These are phyloP conservation scores for Drosophila pectinifera DNA, from an alignment of 1,140 invertebrate species.

Conservation along the genomic window DNA sequence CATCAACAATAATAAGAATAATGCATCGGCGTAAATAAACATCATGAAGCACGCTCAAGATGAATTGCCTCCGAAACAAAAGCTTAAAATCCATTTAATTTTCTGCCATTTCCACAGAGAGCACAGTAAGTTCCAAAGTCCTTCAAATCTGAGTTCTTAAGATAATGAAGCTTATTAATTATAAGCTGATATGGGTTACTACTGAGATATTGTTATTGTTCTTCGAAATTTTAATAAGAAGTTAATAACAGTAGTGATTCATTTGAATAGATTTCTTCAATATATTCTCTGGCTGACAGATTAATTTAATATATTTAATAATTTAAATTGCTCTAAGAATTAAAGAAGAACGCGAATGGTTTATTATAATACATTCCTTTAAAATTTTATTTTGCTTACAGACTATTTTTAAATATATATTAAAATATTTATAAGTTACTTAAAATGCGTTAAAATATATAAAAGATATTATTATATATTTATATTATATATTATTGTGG, in stretches of 20 bases:
- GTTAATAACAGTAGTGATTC: too few relatives aligned
- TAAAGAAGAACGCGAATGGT: too few relatives aligned
- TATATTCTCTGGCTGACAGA: fast-evolving
- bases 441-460: neutral
- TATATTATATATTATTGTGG: too few relatives aligned
- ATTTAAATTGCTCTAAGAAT: too few relatives aligned
- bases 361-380: neutral
- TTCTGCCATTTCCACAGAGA: conserved; percentile 5
- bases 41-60: conserved; percentile 61
- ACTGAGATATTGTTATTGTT: neutral
- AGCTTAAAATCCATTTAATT: conserved; percentile 17
- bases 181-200: neutral
- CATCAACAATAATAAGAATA: conserved; percentile 42
- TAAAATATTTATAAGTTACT: too few relatives aligned
- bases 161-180: neutral
- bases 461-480: too few relatives aligned
- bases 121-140: neutral
- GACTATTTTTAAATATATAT: neutral
- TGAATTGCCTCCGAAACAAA: conserved; percentile 44
- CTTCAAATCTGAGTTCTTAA: neutral
- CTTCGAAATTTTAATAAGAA: neutral
- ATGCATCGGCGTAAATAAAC: conserved; percentile 67
- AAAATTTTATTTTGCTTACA: neutral
- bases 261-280: neutral
- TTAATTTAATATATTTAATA: neutral